phyloP scores from a whole-genome alignment of 2,888 invertebrate genomes.

The Podabrus alpinus region DNA sequence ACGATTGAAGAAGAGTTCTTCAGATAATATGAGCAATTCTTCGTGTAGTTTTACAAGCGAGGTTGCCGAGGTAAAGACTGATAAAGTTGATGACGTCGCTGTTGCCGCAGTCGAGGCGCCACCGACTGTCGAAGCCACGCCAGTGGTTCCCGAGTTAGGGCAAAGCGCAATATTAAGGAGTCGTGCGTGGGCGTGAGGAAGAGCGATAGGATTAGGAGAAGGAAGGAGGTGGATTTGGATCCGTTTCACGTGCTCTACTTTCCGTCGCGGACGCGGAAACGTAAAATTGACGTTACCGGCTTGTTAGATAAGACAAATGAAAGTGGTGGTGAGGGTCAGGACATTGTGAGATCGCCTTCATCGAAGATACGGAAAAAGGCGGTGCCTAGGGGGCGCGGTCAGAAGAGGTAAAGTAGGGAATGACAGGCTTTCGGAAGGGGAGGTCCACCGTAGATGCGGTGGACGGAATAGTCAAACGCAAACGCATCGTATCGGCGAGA shows the following conservation, averaged over 20 bases:
- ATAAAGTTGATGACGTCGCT: slow-evolving; percentile 27
- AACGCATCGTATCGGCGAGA: too few species aligned
- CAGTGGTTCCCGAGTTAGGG: slow-evolving; percentile 20
- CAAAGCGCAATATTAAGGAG: slow-evolving; percentile 36
- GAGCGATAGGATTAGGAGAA: slow-evolving; percentile 51
- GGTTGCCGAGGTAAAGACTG: slow-evolving; percentile 44
- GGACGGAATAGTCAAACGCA: too few species aligned
- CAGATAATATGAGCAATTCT: slow-evolving; percentile 52
- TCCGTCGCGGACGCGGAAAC: slow-evolving; percentile 43
- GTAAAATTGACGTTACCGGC: slow-evolving; percentile 21
- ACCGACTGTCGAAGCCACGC: slow-evolving; percentile 25
- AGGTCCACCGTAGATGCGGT: too few species aligned
- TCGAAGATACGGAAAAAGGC: slow-evolving; percentile 46
- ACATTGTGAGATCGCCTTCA: slow-evolving; percentile 39
- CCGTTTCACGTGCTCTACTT: slow-evolving; percentile 34
- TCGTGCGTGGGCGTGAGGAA: slow-evolving; percentile 46
- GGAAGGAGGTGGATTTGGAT: slow-evolving; percentile 48
- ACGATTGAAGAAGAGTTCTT: slow-evolving; percentile 62
- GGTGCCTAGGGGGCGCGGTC: slow-evolving; percentile 13
- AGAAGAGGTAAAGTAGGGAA: slow-evolving; percentile 1
- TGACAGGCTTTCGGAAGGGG: too few species aligned
- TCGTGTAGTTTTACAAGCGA: slow-evolving; percentile 54
- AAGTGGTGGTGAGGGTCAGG: slow-evolving; percentile 18
- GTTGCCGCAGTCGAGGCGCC: slow-evolving; percentile 38
- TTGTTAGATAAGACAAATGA: slow-evolving; percentile 18